Base-by-base conservation (phyloP, 2,113 vertebrate genomes). In the Pungitius pungitius region DNA sequence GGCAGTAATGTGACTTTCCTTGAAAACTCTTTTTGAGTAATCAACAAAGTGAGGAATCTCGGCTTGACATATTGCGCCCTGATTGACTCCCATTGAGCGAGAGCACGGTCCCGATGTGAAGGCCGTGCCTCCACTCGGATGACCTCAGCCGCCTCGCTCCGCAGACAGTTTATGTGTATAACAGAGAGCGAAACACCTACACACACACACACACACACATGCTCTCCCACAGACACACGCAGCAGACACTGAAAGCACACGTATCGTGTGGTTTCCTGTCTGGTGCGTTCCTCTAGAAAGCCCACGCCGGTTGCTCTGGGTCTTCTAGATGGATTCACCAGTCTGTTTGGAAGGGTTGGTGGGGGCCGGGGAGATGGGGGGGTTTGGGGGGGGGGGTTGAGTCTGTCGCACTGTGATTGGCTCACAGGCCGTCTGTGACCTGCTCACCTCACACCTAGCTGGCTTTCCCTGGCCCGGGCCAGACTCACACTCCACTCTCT, bases 211-310 rank as follows among this genome's bases (percentile, higher is more conserved):
- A 52, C n/a, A 52, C 49, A 52, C 52, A 49, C 20, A 8, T 8
- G 15, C 40, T 27, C 42, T 37, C 40, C 58, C 61, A 49, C n/a
- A 57, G 27, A 68, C 63, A 57, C 81, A 58, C 81, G 77, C 54
- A 71, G 85, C 84, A 91, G 88, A 92, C 85, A 77, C 77, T 75
- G 52, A 73, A n/a, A 77, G 80, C 84, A 69, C 90, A 81, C 87
- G 79, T 86, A 90, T 87, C 82, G 73, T 91, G 89, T 77, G 89
- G 91, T 91, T 92, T 92, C 91, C 90, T 92, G 90, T 91, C 91
- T 91, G 86, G 67, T 90, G 78, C 66, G 82, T 90, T 90, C 79
- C 62, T 87, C 73, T 75, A 78, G 61, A 85, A 88, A 87, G 77
- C 90, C 91, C 90, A 91, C 88, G 86, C 86, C 37, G 77, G 69